phyloP scores from a whole-genome alignment of 2,888 invertebrate species.

The Xestoiulus laeticollis region DNA sequence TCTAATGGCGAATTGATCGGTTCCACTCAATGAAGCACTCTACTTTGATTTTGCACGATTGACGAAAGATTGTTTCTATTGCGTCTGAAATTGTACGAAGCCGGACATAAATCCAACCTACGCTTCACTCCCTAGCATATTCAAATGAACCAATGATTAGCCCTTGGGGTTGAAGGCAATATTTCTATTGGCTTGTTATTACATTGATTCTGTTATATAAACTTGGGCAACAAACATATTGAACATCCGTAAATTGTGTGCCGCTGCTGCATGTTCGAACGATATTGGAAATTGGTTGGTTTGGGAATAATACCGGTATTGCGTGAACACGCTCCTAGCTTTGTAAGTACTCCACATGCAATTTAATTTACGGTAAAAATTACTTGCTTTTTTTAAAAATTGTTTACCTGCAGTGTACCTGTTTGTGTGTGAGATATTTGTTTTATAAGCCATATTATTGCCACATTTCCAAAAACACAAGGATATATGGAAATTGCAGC shows the following conservation, averaged over 20 bases:
- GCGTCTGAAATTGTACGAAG: background rate
- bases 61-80: background rate
- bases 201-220: background rate
- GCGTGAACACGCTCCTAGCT: background rate
- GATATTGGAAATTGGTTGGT: background rate
- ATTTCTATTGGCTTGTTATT: background rate
- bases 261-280: background rate
- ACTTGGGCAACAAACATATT: background rate
- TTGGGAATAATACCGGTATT: background rate
- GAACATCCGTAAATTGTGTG: background rate
- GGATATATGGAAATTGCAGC: no score
- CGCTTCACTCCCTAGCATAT: background rate
- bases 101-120: background rate
- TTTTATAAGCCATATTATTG: no score
- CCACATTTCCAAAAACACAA: no score
- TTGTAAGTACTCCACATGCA: background rate
- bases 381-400: no score
- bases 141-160: background rate
- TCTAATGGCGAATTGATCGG: background rate
- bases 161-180: background rate
- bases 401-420: no score
- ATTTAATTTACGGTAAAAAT: background rate
- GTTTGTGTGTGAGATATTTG: no score
- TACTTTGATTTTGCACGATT: conserved; percentile 1
- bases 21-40: conserved; percentile 23